Conservation (phyloP, 2,888 invertebrate species). For the Drosophila flavopinicola region DNA sequence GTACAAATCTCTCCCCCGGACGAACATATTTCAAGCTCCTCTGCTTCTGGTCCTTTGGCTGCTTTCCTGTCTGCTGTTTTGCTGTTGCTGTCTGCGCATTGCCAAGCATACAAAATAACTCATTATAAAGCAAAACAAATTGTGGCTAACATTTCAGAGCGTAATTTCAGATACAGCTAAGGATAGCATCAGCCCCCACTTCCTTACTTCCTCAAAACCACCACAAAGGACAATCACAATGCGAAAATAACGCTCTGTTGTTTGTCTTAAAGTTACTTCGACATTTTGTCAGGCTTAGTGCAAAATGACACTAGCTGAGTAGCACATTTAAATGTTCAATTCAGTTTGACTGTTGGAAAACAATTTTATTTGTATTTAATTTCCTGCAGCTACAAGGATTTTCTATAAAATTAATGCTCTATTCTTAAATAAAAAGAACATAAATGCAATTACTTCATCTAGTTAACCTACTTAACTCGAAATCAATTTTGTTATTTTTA, state of each 20-base stretch:
- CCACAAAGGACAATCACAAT: conserved; percentile 11
- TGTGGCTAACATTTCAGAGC: conserved; percentile 69
- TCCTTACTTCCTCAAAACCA: neutral
- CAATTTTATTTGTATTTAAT: too few species aligned
- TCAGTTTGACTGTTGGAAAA: neutral
- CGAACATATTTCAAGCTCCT: conserved; percentile 31
- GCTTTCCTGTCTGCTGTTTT: neutral
- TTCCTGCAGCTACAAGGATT: too few species aligned
- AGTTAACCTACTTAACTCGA: too few species aligned
- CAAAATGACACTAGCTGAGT: conserved; percentile 25
- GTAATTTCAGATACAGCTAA: conserved; percentile 64
- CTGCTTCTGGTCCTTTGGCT: neutral
- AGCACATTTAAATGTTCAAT: neutral
- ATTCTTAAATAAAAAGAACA: too few species aligned
- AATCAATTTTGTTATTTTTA: too few species aligned
- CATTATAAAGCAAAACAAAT: conserved; percentile 75
- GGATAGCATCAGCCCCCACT: neutral
- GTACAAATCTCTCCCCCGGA: conserved; percentile 36
- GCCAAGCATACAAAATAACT: conserved; percentile 62
- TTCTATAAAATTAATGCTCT: too few species aligned
- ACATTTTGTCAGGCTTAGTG: conserved; percentile 60
- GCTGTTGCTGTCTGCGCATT: conserved; percentile 18
- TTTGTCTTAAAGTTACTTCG: conserved; percentile 60
- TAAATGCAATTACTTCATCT: too few species aligned
- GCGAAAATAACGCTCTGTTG: conserved; percentile 40